Conservation (phyloP, 2,113 vertebrate species). For the Notothenia rossii region DNA sequence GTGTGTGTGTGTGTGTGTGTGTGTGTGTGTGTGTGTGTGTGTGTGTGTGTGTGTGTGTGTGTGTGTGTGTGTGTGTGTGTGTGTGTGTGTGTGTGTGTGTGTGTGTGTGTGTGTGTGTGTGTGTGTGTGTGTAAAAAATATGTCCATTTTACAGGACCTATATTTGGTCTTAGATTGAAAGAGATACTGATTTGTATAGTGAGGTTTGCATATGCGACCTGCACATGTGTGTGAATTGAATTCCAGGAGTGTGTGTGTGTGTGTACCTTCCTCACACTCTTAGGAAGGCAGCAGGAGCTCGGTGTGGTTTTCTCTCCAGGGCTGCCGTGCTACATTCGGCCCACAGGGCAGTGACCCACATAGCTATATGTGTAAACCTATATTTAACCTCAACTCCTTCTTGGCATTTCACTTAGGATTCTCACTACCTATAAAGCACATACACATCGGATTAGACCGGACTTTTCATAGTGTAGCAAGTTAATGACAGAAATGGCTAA, state of each 20-base stretch:
- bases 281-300: conserved; percentile 2
- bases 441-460: neutral
- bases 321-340: conserved; percentile 20
- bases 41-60: no score
- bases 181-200: neutral
- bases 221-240: conserved; percentile 20
- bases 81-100: neutral
- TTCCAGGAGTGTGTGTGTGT: conserved; percentile 18
- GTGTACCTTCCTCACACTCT: conserved; percentile 5
- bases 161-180: neutral
- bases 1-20: neutral
- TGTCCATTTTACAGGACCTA: neutral
- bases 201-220: neutral
- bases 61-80: no score
- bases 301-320: conserved; percentile 3
- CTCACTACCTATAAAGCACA: neutral
- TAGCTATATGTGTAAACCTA: conserved; percentile 43
- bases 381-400: conserved; percentile 44
- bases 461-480: neutral
- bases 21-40: neutral
- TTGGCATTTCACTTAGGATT: conserved; percentile 23
- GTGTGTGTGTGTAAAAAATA: neutral
- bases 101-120: neutral
- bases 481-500: no score
- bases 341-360: conserved; percentile 39